phyloP scores from a whole-genome alignment of 1,140 invertebrate species.

The Aphis craccivora region DNA sequence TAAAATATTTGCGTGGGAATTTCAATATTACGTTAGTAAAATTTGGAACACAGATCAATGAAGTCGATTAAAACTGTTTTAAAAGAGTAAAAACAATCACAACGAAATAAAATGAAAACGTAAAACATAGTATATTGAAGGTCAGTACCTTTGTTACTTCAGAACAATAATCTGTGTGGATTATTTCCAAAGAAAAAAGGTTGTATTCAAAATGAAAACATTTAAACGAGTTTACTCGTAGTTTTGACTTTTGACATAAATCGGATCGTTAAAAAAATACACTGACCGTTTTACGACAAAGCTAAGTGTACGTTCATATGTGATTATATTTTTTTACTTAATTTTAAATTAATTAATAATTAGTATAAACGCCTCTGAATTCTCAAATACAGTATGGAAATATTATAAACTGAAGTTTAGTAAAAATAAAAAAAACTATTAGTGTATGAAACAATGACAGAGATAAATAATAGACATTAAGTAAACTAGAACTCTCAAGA shows the following conservation, averaged over 20 bases:
- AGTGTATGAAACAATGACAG: no score
- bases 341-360: no score
- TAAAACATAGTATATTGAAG: background rate
- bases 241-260: constrained; percentile 10
- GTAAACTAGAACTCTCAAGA: no score
- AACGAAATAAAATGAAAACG: background rate
- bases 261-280: background rate
- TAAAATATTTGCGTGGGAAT: background rate
- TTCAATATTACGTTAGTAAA: background rate
- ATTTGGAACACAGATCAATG: background rate
- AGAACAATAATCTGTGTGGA: background rate
- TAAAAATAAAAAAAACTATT: no score
- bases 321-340: no score
- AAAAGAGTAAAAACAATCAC: background rate
- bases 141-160: background rate
- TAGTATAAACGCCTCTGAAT: no score
- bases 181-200: background rate
- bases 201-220: background rate
- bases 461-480: no score
- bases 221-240: background rate
- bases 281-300: background rate
- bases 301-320: background rate
- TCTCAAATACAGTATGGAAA: no score
- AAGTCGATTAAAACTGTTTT: background rate
- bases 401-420: no score